phyloP scores from a whole-genome alignment of 2,888 invertebrate genomes.

The Drosophila rubida region DNA sequence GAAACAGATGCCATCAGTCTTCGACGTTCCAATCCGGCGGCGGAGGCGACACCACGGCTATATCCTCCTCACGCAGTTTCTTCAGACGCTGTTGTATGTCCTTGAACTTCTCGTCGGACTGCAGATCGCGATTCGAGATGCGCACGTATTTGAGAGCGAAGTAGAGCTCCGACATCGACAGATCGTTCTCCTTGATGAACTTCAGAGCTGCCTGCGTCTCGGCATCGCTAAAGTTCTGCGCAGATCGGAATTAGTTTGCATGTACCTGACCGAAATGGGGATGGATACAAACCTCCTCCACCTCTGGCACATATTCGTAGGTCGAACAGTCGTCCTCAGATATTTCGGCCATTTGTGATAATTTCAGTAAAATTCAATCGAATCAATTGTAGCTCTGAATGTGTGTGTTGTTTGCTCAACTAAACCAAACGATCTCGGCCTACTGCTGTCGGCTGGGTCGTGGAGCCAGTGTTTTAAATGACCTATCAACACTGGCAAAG shows the following conservation, averaged over 20 bases:
- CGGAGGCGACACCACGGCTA: conserved; percentile 41
- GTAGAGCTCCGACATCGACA: conserved; percentile 59
- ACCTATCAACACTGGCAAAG: conserved; percentile 29
- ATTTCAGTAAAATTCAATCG: conserved; percentile 1
- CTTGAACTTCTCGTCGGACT: conserved; percentile 12
- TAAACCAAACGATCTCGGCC: neutral
- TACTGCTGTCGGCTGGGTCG: neutral
- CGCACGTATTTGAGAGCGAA: conserved; percentile 62
- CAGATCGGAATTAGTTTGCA: neutral
- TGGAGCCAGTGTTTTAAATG: conserved; percentile 24
- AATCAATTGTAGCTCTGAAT: neutral
- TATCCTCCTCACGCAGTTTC: conserved; percentile 15
- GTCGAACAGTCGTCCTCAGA: conserved; percentile 23
- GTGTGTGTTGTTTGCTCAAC: neutral
- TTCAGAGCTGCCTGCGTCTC: conserved; percentile 49
- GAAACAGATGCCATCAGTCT: neutral
- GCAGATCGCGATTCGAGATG: conserved; percentile 35
- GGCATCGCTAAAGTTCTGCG: conserved; percentile 44
- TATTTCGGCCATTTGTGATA: conserved; percentile 19
- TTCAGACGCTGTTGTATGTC: conserved; percentile 18
- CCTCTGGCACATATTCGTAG: conserved; percentile 14
- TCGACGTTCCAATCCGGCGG: conserved; percentile 5
- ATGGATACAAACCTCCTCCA: conserved; percentile 30
- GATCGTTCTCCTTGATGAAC: conserved; percentile 40
- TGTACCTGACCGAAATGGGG: neutral